These are phyloP conservation scores for Glossosoma conforme DNA, from an alignment of 1,140 invertebrate species.

Conservation along the genomic window DNA sequence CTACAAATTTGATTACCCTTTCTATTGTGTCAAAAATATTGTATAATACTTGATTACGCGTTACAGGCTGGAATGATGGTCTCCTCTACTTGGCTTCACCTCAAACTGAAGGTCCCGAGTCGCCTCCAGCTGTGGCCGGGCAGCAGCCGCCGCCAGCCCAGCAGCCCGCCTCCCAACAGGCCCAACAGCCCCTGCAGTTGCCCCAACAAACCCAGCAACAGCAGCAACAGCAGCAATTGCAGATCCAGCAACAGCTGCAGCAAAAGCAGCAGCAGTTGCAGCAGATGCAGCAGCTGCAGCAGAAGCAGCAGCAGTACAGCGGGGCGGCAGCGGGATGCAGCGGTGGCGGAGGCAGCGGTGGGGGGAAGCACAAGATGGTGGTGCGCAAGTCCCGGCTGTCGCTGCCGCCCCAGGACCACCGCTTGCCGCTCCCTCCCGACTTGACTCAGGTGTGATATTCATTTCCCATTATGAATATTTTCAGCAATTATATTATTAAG, in stretches of 20 bases:
- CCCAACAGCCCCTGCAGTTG: constrained; percentile 36
- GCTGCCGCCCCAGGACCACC: constrained; percentile 21
- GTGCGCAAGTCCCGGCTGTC: constrained; percentile 19
- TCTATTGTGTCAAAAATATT: no score
- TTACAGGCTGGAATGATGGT: constrained; percentile 28
- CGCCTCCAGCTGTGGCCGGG: constrained; percentile 32
- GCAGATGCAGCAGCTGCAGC: constrained; percentile 34
- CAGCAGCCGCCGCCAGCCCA: constrained; percentile 31
- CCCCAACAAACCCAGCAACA: constrained; percentile 37
- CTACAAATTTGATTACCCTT: no score
- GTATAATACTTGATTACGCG: no score
- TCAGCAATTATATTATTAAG: no score
- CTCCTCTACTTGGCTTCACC: constrained; percentile 19
- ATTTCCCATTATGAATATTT: not conserved
- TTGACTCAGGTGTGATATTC: constrained; percentile 16
- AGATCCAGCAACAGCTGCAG: constrained; percentile 44
- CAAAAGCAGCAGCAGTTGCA: constrained; percentile 43
- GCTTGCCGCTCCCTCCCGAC: constrained; percentile 18
- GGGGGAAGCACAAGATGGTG: constrained; percentile 33
- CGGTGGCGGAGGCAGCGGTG: constrained; percentile 35
- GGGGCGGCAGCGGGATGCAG: constrained; percentile 42
- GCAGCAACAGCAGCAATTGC: constrained; percentile 45
- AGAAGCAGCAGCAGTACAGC: constrained; percentile 45
- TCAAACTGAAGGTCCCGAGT: constrained; percentile 21
- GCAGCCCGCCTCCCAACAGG: constrained; percentile 44